phyloP scores from a whole-genome alignment of 2,113 vertebrate species.

The Cynocephalus volans region DNA sequence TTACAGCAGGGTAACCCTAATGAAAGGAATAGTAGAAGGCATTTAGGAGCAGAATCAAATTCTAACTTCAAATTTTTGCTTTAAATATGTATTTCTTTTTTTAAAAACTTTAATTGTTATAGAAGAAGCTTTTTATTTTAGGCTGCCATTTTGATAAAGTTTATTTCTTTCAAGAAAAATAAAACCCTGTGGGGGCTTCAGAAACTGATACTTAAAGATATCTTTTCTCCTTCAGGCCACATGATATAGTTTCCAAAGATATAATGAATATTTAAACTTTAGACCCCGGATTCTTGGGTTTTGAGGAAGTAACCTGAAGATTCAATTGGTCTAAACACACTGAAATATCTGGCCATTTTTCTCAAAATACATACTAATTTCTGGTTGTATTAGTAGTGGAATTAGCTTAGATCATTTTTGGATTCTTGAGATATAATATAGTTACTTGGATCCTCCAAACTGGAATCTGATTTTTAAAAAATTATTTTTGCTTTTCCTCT shows the following conservation, averaged over 20 bases:
- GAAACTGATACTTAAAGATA: background rate
- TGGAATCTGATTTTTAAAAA: constrained; percentile 62
- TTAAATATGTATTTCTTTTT: background rate
- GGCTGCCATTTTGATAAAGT: constrained; percentile 25
- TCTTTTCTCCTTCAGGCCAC: background rate
- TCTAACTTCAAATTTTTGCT: background rate
- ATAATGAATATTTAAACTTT: constrained; percentile 17
- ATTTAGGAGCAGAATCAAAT: constrained; percentile 1
- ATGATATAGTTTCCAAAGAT: background rate
- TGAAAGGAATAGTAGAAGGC: background rate
- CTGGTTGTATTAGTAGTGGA: constrained; percentile 41
- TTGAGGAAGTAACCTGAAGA: constrained; percentile 17
- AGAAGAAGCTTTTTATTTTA: constrained; percentile 52
- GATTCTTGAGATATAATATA: background rate
- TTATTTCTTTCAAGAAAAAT: constrained; percentile 37
- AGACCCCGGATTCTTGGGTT: background rate
- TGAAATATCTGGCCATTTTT: background rate
- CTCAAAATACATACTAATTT: background rate
- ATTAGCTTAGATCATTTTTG: constrained; percentile 35
- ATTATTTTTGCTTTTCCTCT: background rate
- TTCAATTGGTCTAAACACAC: background rate
- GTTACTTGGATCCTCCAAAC: constrained; percentile 48
- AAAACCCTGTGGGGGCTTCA: background rate
- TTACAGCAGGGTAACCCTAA: background rate
- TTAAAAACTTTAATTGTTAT: background rate